These are phyloP conservation scores for Patagioenas fasciata DNA, from an alignment of 2,113 vertebrate genomes.

Conservation along the genomic window DNA sequence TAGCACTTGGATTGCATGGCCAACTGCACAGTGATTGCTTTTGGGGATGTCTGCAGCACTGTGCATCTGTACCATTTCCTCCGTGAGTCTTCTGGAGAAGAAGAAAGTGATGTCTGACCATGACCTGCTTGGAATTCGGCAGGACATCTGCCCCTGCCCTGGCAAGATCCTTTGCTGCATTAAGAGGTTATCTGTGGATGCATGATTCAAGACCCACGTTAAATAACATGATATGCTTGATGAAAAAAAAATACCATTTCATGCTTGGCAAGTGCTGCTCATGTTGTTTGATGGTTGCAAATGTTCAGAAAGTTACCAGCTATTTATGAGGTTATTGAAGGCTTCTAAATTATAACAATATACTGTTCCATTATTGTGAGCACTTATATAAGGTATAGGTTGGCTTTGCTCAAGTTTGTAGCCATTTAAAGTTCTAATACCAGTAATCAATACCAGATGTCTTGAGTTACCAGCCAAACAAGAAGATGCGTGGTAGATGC, in stretches of 20 bases:
- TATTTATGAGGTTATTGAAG: not conserved
- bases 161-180: not conserved
- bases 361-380: not conserved
- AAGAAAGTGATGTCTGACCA: not conserved
- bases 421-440: not conserved
- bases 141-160: not conserved
- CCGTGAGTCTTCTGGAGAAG: not conserved
- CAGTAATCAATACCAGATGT: not conserved
- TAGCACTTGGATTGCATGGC: not conserved
- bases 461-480: not conserved
- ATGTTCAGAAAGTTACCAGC: not conserved
- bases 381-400: not conserved
- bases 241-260: not conserved
- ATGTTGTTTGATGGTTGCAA: not conserved
- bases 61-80: accelerated
- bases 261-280: not conserved
- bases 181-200: no score
- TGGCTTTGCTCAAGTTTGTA: not conserved
- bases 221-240: accelerated
- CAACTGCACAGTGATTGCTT: accelerated
- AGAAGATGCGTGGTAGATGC: not conserved
- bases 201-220: not conserved
- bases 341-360: not conserved
- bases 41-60: not conserved
- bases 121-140: not conserved